These are phyloP conservation scores for Sphaerophoria rueppellii DNA, from an alignment of 2,888 invertebrate genomes.

Conservation along the genomic window DNA sequence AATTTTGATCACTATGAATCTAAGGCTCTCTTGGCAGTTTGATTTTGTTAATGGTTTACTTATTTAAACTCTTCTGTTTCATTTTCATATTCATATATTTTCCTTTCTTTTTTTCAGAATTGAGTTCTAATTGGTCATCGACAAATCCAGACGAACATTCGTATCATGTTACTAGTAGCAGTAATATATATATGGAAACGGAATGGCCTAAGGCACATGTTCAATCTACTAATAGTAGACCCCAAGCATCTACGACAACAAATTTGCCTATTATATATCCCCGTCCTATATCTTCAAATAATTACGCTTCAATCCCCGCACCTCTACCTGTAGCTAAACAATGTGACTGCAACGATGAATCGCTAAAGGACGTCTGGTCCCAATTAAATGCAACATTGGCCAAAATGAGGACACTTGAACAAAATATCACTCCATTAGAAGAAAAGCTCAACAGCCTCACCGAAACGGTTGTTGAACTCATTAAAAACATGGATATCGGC, in stretches of 20 bases:
- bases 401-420: conserved; percentile 32
- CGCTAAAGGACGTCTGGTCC: conserved; percentile 26
- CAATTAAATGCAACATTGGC: conserved; percentile 23
- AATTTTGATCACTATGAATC: no score
- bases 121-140: no score
- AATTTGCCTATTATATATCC: background rate
- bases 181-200: no score
- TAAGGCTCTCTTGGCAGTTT: no score
- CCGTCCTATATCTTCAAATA: background rate
- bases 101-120: no score
- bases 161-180: no score
- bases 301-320: background rate
- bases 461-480: conserved; percentile 46
- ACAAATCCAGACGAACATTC: no score
- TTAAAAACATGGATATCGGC: conserved; percentile 38
- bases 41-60: no score
- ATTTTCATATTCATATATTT: no score
- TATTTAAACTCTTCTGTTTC: no score
- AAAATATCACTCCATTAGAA: conserved; percentile 25
- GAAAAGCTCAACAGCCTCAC: conserved; percentile 32
- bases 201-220: no score
- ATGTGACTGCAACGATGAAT: conserved; percentile 32
- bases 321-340: background rate
- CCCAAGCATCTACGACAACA: background rate
- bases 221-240: background rate